These are phyloP conservation scores for Epistrophe eligans DNA, from an alignment of 2,888 invertebrate genomes.

Conservation along the genomic window DNA sequence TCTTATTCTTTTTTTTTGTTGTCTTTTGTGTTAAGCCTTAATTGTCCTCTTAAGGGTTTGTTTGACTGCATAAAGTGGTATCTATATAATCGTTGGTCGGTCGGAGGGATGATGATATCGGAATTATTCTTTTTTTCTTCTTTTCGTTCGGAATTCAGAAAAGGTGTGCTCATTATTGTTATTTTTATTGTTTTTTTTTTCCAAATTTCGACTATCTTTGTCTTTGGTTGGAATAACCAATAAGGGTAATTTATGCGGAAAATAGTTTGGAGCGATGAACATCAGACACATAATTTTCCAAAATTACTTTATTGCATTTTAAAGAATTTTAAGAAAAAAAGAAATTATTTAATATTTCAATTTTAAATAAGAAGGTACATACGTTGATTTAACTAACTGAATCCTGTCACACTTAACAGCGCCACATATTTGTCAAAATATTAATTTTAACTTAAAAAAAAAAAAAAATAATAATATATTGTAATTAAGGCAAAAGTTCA, in stretches of 20 bases:
- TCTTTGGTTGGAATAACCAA: not conserved
- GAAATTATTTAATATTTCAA: too few relatives aligned
- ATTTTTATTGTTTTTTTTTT: not conserved
- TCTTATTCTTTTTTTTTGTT: constrained; percentile 5
- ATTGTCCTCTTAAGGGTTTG: constrained; percentile 68
- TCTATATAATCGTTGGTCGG: not conserved
- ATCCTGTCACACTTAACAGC: too few relatives aligned
- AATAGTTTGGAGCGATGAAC: not conserved
- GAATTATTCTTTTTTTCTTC: not conserved
- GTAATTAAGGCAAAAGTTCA: too few relatives aligned
- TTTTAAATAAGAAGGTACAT: too few relatives aligned
- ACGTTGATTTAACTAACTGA: too few relatives aligned
- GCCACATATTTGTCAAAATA: too few relatives aligned
- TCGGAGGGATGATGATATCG: constrained; percentile 1
- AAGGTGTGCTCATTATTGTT: constrained; percentile 14
- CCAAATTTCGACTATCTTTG: not conserved
- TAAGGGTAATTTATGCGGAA: not conserved
- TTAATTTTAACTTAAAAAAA: too few relatives aligned
- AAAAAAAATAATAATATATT: too few relatives aligned
- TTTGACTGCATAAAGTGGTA: constrained; percentile 26
- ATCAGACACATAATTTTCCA: not conserved
- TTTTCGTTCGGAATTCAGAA: constrained; percentile 14
- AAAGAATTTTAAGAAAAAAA: too few relatives aligned
- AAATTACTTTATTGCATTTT: too few relatives aligned
- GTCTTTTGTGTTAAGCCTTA: constrained; percentile 55